Base-by-base conservation (phyloP, 2,113 vertebrate genomes). In the Tichodroma muraria region DNA sequence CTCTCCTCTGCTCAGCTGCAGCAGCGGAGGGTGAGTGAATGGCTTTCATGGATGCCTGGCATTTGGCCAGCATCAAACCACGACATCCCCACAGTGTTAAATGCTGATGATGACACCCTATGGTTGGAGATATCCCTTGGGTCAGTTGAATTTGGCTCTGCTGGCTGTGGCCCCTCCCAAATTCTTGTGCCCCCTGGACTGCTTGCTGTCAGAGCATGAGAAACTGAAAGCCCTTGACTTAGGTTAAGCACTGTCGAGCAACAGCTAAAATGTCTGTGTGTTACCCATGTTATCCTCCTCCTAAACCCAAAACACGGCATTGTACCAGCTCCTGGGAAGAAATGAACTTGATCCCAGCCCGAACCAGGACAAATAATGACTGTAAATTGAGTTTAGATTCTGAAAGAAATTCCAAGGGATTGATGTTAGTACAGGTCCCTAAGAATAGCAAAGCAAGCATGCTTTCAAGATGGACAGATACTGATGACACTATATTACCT, bases 401-500 rank as follows among this genome's bases (percentile, higher is more conserved):
- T 15, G 33, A 16, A 79, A 63, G 22, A 37, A 24, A 17, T 35
- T 75, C 27, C 15, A 45, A 66, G 18, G 20, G 22, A 40, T 16
- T 12, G 15, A 53, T 5, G 10, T 28, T 22, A 38, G 31, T 65
- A 79, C 3, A 53, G 33, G 10, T 47, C n/a, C 27, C 18, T 13
- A 27, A 16, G 17, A 54, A 35, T 3, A 50, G 49, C 20, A 27
- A 14, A 60, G 33, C 33, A 19, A 27, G 22, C 45, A 6, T 31
- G 6, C 9, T 52, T 85, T 75, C 31, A 54, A 59, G 38, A 45
- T 18, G 20, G 23, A 57, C 8, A 4, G 5, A 23, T 5, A 31
- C 0, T 0, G 1, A 1, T 22, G 44, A 24, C 6, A 15, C 17
- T 6, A 30, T 9, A 42, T 11, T 59, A 20, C 23, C 31, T 31